A percentile compares a stretch with the other conserved stretches of the same genome.
Evolutionary conservation across 2,888 invertebrate genomes (phyloP).

Genomic region (Archips crataeganus): DNA sequence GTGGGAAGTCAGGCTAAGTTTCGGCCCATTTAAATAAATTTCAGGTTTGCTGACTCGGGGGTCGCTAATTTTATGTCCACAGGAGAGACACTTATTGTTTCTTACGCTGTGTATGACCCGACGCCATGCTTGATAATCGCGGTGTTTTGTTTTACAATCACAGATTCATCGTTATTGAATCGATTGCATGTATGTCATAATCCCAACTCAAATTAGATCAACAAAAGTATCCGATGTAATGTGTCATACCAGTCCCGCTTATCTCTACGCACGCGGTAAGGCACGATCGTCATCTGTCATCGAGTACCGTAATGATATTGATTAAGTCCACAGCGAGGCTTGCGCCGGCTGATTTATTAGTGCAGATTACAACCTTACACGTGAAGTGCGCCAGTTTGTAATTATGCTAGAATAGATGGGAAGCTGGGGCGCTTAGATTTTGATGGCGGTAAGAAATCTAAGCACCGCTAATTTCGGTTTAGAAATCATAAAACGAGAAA

Average conservation of each 20-base stretch:
- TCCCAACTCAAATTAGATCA: constrained; percentile 36
- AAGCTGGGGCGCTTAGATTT: constrained; percentile 1
- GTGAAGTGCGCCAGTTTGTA: constrained; percentile 30
- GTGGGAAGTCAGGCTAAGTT: too few species aligned
- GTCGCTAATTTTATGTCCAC: too few species aligned
- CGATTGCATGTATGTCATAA: constrained; percentile 19
- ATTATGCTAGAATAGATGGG: constrained; percentile 36
- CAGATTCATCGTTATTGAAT: background rate
- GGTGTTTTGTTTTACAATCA: background rate
- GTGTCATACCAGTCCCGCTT: constrained; percentile 48
- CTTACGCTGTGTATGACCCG: too few species aligned
- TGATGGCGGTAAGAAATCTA: background rate
- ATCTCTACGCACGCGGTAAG: constrained; percentile 52
- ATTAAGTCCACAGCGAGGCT: constrained; percentile 75
- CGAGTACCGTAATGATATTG: constrained; percentile 61
- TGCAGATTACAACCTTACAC: constrained; percentile 45
- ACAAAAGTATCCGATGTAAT: constrained; percentile 39
- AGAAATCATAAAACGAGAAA: background rate
- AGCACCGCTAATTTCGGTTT: background rate
- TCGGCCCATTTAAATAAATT: too few species aligned
- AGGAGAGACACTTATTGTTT: too few species aligned
- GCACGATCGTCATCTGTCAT: constrained; percentile 70
- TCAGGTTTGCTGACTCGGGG: too few species aligned
- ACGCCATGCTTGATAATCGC: too few species aligned
- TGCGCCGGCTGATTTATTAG: constrained; percentile 73